These are phyloP conservation scores for Nothura maculosa DNA, from an alignment of 2,797 vertebrate genomes.

Conservation along the genomic window DNA sequence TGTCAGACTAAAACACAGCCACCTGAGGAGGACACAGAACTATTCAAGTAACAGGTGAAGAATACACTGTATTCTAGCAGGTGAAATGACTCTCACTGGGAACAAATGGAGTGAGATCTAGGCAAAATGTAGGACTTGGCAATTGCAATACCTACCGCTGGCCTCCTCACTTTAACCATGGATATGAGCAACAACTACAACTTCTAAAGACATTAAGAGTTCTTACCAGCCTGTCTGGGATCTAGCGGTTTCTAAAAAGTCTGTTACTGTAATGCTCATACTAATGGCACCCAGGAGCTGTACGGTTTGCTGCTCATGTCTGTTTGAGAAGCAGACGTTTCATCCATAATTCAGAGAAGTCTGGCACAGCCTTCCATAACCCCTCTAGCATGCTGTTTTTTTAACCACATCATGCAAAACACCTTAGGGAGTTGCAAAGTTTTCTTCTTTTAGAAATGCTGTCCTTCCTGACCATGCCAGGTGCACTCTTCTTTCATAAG, in stretches of 20 bases:
- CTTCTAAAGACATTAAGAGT: neutral
- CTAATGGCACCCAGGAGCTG: neutral
- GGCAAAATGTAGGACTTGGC: neutral
- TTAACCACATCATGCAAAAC: neutral
- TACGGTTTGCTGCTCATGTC: neutral
- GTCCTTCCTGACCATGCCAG: neutral
- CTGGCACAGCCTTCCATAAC: neutral
- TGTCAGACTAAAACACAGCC: neutral
- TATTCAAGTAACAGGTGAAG: neutral
- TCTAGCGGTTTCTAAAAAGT: neutral
- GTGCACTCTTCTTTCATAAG: neutral
- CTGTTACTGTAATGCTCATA: neutral
- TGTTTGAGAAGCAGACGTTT: neutral
- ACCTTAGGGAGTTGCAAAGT: neutral
- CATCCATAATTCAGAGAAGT: conserved; percentile 26
- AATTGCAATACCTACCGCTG: neutral
- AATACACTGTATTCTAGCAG: neutral
- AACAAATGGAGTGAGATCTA: neutral
- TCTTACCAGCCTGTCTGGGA: neutral
- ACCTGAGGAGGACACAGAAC: neutral
- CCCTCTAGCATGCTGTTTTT: neutral
- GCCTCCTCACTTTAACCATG: neutral
- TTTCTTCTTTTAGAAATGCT: rapidly evolving
- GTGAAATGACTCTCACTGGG: neutral
- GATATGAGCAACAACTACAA: neutral